Percentiles rank a stretch among this genome's conserved stretches.
Conservation (phyloP, 2,888 invertebrate species). For the Brachynemurus nebulosus region DNA sequence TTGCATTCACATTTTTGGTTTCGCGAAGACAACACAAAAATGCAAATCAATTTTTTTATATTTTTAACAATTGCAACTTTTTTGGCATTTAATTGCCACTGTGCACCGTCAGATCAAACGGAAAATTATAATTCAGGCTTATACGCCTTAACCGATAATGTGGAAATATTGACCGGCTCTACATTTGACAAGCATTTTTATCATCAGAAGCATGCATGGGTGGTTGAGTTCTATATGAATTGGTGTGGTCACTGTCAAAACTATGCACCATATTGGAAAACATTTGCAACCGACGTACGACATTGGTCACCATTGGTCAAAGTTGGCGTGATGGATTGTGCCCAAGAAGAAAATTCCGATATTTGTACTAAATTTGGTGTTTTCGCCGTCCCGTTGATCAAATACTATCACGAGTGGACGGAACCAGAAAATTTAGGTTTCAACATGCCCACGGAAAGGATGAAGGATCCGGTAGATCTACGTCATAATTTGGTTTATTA, state of each 20-base stretch:
- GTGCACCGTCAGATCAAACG: too few relatives aligned
- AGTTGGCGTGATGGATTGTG: conserved; percentile 76
- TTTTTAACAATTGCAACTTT: too few relatives aligned
- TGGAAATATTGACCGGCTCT: conserved; percentile 45
- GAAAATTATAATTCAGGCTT: conserved; percentile 46
- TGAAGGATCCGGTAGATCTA: too few relatives aligned
- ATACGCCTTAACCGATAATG: conserved; percentile 49
- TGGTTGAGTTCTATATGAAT: conserved; percentile 90
- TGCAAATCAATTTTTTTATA: too few relatives aligned
- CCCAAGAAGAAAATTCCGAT: conserved; percentile 66
- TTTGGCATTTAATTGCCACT: too few relatives aligned
- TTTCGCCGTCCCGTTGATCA: conserved; percentile 76
- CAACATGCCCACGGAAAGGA: conserved; percentile 36
- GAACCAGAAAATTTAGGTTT: conserved; percentile 41
- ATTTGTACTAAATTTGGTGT: conserved; percentile 84
- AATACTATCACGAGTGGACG: conserved; percentile 57
- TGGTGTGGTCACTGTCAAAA: conserved; percentile 92
- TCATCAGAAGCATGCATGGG: conserved; percentile 48
- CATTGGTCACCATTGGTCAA: conserved; percentile 60
- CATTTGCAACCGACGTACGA: conserved; percentile 50
- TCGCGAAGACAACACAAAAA: too few relatives aligned
- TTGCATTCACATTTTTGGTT: too few relatives aligned
- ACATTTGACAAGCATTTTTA: conserved; percentile 55
- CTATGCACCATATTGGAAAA: conserved; percentile 81
- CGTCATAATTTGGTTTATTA: conserved; percentile 39